Base-by-base conservation (phyloP, 2,888 invertebrate species). In the Hedya salicella region DNA sequence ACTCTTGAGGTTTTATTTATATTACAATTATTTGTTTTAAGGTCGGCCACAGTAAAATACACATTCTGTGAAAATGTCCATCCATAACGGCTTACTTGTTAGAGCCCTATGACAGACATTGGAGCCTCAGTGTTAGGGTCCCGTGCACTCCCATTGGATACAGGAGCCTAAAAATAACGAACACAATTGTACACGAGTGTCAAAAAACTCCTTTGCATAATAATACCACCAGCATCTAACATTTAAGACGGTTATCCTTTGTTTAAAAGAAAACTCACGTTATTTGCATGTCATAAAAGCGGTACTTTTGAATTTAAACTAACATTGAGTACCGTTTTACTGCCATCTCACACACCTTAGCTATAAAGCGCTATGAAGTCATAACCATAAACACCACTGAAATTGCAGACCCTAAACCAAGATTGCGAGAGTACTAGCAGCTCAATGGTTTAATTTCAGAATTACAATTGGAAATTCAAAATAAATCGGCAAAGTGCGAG, bases 341-440 rank as follows among this genome's bases (percentile, higher is more conserved):
- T 53, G 30, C 42, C 25, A 11, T 40, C 46, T 13, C 65, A 44
- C 40, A 48, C 65, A 60, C 60, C 60, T 60, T 16, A 30, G 65
- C 48, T 42, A 40, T 54, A 48, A 59, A 40, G 32, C 36, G 39
- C 39, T 53, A 54, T 54, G 65, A 66, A 66, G 65, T 54, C 46
- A 66, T 60, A 66, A 66, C 53, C 60, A 60, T 66, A 60, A 60
- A 66, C 60, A 32, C 39, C 36, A 52, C 53, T 60, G 57, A 19
- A 60, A 65, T 65, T 65, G 52, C 46, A 21, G n/a, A 46, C 39
- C 64, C 59, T 59, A 52, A 65, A 65, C 52, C 64, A 59, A 65
- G 59, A 59, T 56, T 63, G 56, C 59, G 21, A 13, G 56, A 40
- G 32, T 21, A 57, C 25, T 40, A 25, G 13, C 19, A 40, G n/a